A percentile compares a stretch with the other conserved stretches of the same genome.
Conservation (phyloP, 1,140 invertebrate genomes). For the Mizuhopecten yessoensis region DNA sequence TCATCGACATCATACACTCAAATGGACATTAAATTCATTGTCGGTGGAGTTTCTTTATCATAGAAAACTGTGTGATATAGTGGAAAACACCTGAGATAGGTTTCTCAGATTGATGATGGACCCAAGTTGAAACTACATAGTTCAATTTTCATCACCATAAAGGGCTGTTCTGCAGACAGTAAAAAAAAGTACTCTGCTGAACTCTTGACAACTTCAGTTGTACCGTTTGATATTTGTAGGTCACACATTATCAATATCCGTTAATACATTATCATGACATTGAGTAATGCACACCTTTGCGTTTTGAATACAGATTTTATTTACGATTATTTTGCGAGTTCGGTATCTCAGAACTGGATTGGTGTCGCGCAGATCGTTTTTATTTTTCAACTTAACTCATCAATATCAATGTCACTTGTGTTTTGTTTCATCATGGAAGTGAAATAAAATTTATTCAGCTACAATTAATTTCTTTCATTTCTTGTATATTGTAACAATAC, state of each 20-base stretch:
- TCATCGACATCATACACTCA: background rate
- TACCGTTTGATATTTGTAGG: background rate
- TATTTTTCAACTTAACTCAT: background rate
- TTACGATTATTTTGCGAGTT: no score
- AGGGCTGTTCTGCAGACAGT: background rate
- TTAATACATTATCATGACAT: no score
- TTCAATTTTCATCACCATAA: no score
- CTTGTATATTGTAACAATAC: no score
- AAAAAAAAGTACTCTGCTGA: no score
- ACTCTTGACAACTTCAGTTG: background rate
- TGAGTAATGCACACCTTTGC: no score
- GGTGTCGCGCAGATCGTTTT: background rate
- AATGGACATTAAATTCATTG: no score
- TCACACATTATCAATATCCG: no score
- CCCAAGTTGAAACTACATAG: background rate
- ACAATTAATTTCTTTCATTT: background rate
- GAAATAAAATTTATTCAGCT: conserved; percentile 35
- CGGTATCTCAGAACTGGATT: no score
- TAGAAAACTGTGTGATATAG: background rate
- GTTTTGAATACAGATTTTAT: no score
- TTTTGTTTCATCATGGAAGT: background rate
- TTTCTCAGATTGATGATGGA: background rate
- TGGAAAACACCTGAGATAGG: background rate
- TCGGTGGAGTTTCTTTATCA: no score
- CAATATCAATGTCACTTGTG: background rate